Evolutionary conservation across 2,113 vertebrate genomes (phyloP), one percentile per base, ranked within the genome.

Genomic region (Dromaius novaehollandiae): DNA sequence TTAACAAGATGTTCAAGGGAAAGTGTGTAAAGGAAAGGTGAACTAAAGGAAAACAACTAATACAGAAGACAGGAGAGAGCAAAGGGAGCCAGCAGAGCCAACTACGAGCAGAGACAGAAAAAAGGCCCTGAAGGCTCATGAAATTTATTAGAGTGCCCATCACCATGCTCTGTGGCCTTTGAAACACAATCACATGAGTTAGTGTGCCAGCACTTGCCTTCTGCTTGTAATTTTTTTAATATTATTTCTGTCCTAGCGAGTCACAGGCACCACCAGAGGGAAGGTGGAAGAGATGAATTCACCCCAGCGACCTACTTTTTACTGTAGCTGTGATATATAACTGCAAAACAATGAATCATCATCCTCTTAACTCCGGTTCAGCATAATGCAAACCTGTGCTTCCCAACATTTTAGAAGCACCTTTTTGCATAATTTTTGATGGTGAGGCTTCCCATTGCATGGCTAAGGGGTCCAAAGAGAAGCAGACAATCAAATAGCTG

Each of bases 261-360:
- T 77, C 71, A 61, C 19, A 8, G 60, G 32, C 4, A 0, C 9
- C 36, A 36, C 63, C 92, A 51, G n/a, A 22, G 13, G 21, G 63
- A 71, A 46, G 75, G 46, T 6, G 44, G 25, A 19, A 30, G 42
- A 30, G 50, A 26, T 2, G 70, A 42, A 38, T 6, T 38, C 65
- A 5, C 3, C 13, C 12, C 1, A 6, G 69, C 12, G 0, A 69
- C 74, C 51, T 6, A 7, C 0, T 0, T 46, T 44, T 25, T 1
- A 3, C 86, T 12, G 30, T 0, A 61, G 50, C 48, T 16, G 40
- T 8, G 38, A 34, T 22, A 34, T 14, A 14, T 42, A 34, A 8
- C 32, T 24, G 60, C 76, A 6, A 3, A 36, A 8, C 73, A 20
- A 30, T 2, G 0, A 21, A 1, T 21, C 20, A 0, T 4, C 56